Base-by-base conservation (phyloP, 1,140 invertebrate genomes). In the Caenorhabditis remanei region DNA sequence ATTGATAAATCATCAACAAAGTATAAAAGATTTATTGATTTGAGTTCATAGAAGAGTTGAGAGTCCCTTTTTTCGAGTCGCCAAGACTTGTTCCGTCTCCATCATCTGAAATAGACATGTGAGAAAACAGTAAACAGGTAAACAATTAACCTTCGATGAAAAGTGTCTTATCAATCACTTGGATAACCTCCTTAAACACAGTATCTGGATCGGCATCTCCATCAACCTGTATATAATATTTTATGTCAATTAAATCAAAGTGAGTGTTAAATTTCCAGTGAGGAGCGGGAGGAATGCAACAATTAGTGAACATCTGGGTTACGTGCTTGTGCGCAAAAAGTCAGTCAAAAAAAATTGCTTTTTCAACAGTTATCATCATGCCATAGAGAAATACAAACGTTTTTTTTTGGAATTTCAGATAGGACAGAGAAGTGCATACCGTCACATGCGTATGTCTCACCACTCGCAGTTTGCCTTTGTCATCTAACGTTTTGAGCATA, bases 401-500 rank as follows among this genome's bases (percentile, higher is more conserved):
- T 63, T 2, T 13, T 65, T 41, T 46, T 32, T 55, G 13, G 32
- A 87, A 16, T 32, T 55, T 13, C 4, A 19, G 32, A 53, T 48
- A 63, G 84, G 55, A 56, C 85, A 46, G 65, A 79, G 40, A 53
- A 91, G 87, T 87, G 88, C 84, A 50, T 67, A 61, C 85, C 83
- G 53, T 82, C 48, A 53, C 85, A 56, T 58, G 46, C 50, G 86
- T 67, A 14, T 50, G 41, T 82, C 91, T 67, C 82, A 92, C 91
- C 92, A 92, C 91, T 63, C 90, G 83, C 48, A 92, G 86, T 85
- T 92, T 92, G 21, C 89, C 87, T 50, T 89, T 91, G 58, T 92
- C 91, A 61, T 92, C 91, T 21, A 92, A 82, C 58, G 91, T 65
- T 85, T 92, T 92, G 19, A 92, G 85, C 91, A 92, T 92, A 14